Evolutionary conservation across 2,888 invertebrate genomes (phyloP).

Genomic region (Stomorhina lunata): DNA sequence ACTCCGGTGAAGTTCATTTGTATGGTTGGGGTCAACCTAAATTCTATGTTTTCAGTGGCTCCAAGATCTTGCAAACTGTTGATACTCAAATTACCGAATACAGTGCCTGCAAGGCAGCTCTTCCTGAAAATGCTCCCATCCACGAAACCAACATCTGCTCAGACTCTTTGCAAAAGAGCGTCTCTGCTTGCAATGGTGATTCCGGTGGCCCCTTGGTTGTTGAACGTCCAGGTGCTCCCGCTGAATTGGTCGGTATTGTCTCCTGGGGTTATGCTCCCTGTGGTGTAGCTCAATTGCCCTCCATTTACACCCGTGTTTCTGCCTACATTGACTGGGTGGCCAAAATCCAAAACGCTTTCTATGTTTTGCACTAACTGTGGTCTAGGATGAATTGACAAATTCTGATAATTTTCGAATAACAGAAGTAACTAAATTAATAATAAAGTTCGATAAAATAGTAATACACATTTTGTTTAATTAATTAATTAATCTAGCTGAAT

Average conservation of each 20-base stretch:
- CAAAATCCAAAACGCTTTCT: constrained; percentile 71
- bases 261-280: constrained; percentile 81
- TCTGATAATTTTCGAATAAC: no score
- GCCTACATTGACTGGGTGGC: constrained; percentile 79
- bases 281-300: constrained; percentile 77
- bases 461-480: no score
- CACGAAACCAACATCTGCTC: constrained; percentile 79
- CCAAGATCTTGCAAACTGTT: constrained; percentile 74
- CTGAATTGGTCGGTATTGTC: constrained; percentile 79
- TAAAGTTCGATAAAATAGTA: no score
- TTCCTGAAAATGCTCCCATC: constrained; percentile 73
- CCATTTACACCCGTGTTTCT: constrained; percentile 80
- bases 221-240: constrained; percentile 61
- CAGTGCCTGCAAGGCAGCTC: constrained; percentile 67
- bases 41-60: constrained; percentile 65
- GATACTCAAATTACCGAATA: constrained; percentile 73
- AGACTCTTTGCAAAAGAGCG: constrained; percentile 77
- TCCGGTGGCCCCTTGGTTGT: constrained; percentile 77
- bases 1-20: constrained; percentile 75
- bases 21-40: constrained; percentile 80
- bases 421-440: no score
- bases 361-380: constrained; percentile 71
- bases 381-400: no score
- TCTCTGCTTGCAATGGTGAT: constrained; percentile 80
- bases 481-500: no score